phyloP scores from a whole-genome alignment of 2,888 invertebrate genomes.

The Morinoia aosen region DNA sequence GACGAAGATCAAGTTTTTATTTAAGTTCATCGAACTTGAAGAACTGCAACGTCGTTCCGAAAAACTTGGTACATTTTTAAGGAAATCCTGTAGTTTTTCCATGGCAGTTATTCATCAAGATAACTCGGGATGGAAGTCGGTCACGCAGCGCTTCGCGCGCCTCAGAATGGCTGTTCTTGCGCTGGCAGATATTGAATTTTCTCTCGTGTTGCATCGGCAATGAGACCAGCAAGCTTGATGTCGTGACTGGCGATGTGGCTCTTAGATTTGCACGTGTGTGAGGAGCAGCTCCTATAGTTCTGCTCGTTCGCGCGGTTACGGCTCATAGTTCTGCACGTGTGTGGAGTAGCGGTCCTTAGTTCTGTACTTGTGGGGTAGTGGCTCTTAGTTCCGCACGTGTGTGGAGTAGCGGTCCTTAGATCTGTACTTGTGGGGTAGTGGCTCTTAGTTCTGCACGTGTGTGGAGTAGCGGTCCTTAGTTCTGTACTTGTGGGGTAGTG shows the following conservation, averaged over 20 bases:
- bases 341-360: background rate
- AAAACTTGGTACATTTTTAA: background rate
- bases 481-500: background rate
- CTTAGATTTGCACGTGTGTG: background rate
- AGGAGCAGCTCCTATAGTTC: background rate
- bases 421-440: background rate
- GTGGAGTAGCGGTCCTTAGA: background rate
- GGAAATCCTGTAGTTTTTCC: background rate
- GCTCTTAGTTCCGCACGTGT: background rate
- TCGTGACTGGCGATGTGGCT: background rate
- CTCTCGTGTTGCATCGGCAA: background rate
- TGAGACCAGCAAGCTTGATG: background rate
- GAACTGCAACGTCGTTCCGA: background rate
- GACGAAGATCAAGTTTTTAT: background rate
- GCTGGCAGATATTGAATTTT: background rate
- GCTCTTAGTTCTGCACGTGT: background rate
- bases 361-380: background rate
- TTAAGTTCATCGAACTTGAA: background rate
- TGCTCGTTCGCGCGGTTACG: background rate
- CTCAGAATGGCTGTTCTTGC: conserved; percentile 1
- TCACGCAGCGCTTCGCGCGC: background rate
- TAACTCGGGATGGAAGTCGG: background rate
- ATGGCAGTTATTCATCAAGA: background rate
- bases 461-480: background rate
- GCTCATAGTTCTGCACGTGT: background rate